Base-by-base conservation (phyloP, 2,113 vertebrate genomes). In the Hippocampus zosterae region DNA sequence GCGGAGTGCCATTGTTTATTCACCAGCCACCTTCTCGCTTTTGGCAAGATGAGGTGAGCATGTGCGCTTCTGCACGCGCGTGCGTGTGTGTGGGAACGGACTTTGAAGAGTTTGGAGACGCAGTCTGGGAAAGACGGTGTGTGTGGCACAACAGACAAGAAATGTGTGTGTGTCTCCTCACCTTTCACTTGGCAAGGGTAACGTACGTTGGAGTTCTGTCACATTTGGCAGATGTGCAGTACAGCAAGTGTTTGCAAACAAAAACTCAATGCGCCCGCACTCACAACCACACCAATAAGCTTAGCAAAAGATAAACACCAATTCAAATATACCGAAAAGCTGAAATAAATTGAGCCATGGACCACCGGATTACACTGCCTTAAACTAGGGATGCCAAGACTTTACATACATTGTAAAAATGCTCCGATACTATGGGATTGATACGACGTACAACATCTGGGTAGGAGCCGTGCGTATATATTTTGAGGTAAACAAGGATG, bases 1-100 rank as follows among this genome's bases (percentile, higher is more conserved):
- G 91, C 84, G 86, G 88, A 87, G 88, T 84, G 84, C 86, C 87
- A 88, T 90, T 90, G 91, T 91, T 90, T 90, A 89, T 91, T 90
- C 88, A 91, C 87, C 84, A 90, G 86, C 85, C 86, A 86, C 84
- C 89, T 60, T 89, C 86, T 91, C 81, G 85, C 88, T 87, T 86
- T 89, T 90, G 88, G 89, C 88, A 89, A 86, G 81, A 81, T 12
- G 76, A 90, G 80, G 84, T 81, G 86, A 80, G 79, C 83, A 86
- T 86, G 87, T 80, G 87, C 76, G 60, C n/a, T 69, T 55, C 64
- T 42, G 57, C 19, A 52, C 62, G 65, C 68, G 57, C 44, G 53
- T 69, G 78, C n/a, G n/a, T 81, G 82, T 83, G 87, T 82, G 82
- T 85, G 84, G 87, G 76, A 79, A 87, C 83, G 82, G 84, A 87